Percentiles rank a stretch among this genome's conserved stretches.
These are phyloP conservation scores for Standfussiana lucernea DNA, from an alignment of 2,888 invertebrate genomes.

Conservation along the genomic window DNA sequence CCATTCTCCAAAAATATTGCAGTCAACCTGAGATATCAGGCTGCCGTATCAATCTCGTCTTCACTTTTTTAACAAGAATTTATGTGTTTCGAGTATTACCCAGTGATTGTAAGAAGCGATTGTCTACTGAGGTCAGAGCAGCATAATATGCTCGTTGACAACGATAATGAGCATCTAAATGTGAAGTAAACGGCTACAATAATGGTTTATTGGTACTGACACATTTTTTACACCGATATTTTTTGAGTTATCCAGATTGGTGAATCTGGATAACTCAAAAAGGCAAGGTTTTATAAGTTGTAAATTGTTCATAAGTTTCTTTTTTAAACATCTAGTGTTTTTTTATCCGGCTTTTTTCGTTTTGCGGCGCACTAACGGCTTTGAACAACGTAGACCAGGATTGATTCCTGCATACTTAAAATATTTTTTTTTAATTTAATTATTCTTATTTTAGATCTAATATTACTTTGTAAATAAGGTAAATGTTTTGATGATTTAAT, in stretches of 20 bases:
- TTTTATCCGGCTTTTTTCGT: not conserved
- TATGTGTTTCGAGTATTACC: slow-evolving; percentile 49
- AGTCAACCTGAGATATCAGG: not conserved
- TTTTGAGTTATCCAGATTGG: slow-evolving; percentile 63
- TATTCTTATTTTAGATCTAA: too few species aligned
- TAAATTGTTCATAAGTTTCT: not conserved
- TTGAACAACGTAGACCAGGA: not conserved
- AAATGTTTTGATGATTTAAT: too few species aligned
- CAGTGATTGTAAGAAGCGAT: slow-evolving; percentile 50
- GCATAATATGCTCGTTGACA: slow-evolving; percentile 57
- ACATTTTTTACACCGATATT: slow-evolving; percentile 50
- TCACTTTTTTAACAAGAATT: slow-evolving; percentile 60
- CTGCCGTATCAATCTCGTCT: slow-evolving; percentile 26
- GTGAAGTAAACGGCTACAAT: slow-evolving; percentile 27
- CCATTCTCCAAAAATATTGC: not conserved
- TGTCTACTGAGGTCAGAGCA: slow-evolving; percentile 52
- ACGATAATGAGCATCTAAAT: slow-evolving; percentile 61
- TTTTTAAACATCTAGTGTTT: not conserved
- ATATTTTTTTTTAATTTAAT: too few species aligned
- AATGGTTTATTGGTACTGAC: slow-evolving; percentile 48
- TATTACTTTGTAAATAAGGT: too few species aligned
- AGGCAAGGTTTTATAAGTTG: not conserved
- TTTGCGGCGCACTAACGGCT: not conserved
- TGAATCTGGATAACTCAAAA: too few species aligned
- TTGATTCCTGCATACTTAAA: not conserved